Percentiles rank a stretch among this genome's conserved stretches.
phyloP scores from a whole-genome alignment of 2,113 vertebrate species.

The Microcebus lehilahytsara region DNA sequence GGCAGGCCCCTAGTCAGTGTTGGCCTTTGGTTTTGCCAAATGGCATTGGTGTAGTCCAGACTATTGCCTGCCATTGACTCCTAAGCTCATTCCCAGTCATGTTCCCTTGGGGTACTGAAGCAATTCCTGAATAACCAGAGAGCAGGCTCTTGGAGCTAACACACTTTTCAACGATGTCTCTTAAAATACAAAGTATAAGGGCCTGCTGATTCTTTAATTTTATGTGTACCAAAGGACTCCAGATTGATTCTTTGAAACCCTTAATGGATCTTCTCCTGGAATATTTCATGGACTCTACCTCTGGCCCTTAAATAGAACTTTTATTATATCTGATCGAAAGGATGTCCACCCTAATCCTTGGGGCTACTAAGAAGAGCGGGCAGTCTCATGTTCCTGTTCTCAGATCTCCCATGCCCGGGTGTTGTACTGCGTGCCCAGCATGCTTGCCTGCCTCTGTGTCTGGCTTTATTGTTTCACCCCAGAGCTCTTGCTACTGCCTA shows the following conservation, averaged over 20 bases:
- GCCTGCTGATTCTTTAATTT: not conserved
- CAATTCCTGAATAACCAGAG: not conserved
- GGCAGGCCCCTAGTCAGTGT: not conserved
- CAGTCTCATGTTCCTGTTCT: not conserved
- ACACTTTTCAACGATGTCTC: not conserved
- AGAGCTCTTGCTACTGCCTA: not conserved
- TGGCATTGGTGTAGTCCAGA: not conserved
- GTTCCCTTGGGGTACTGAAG: not conserved
- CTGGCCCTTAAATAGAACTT: not conserved
- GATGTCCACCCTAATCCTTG: not conserved
- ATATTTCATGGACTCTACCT: not conserved
- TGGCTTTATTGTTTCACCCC: not conserved
- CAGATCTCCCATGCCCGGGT: accelerated
- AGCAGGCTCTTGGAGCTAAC: not conserved
- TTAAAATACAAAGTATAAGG: not conserved
- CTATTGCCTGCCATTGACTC: not conserved
- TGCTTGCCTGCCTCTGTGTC: not conserved
- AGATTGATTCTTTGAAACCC: not conserved
- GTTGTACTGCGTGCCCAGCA: accelerated
- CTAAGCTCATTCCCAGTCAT: not conserved
- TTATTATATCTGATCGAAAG: not conserved
- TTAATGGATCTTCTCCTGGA: not conserved
- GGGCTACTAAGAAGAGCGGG: not conserved
- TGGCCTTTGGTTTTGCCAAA: slow-evolving; percentile 19
- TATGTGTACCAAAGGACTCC: not conserved